These are phyloP conservation scores for Polypedilum pembai DNA, from an alignment of 1,140 invertebrate genomes.

Conservation along the genomic window DNA sequence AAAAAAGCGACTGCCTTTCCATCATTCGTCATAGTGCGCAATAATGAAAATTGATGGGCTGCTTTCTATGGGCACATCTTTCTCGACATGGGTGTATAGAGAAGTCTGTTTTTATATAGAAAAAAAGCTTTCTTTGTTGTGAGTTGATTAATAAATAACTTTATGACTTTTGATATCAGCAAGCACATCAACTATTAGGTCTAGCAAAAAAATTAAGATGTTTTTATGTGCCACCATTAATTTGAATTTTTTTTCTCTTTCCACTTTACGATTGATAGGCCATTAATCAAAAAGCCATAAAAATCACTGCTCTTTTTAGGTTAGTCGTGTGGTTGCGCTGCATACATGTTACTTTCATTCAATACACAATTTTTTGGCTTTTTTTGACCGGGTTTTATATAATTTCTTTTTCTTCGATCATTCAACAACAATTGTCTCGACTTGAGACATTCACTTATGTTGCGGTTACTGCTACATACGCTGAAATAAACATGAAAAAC, in stretches of 20 bases:
- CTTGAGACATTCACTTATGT: neutral
- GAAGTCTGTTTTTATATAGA: neutral
- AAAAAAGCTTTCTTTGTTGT: neutral
- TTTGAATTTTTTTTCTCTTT: neutral
- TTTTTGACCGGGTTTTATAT: constrained; percentile 17
- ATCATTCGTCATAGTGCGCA: neutral
- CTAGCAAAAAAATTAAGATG: constrained; percentile 6
- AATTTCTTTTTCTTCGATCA: neutral
- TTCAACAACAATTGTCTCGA: constrained; percentile 6
- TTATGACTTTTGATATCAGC: constrained; percentile 11
- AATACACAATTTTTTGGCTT: neutral
- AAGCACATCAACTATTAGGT: neutral
- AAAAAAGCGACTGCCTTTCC: neutral
- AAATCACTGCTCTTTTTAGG: constrained; percentile 12
- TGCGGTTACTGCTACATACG: neutral
- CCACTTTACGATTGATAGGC: neutral
- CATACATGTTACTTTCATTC: neutral
- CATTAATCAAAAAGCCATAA: constrained; percentile 14
- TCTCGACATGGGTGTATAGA: neutral
- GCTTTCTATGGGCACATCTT: no score
- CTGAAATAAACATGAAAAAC: no score
- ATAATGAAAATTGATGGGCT: constrained; percentile 5
- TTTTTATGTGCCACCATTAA: constrained; percentile 18
- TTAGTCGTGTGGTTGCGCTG: neutral
- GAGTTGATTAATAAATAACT: neutral